Evolutionary conservation across 2,888 invertebrate genomes (phyloP).

Genomic region (Clostera curtula): DNA sequence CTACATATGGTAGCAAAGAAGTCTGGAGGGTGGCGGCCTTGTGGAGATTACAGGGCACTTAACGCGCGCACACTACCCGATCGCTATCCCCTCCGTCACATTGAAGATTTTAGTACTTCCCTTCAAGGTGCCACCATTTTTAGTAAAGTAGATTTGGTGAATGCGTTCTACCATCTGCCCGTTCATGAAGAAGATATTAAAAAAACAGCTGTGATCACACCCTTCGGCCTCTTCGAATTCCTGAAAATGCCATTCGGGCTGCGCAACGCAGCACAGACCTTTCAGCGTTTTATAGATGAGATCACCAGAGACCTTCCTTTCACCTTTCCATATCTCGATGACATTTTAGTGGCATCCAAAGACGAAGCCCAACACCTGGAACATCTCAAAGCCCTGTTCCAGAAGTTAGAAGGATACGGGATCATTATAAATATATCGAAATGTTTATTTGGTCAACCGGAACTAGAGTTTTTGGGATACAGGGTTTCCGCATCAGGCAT

Average conservation of each 20-base stretch:
- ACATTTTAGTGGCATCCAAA: slow-evolving; percentile 1
- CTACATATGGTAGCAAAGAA: no score
- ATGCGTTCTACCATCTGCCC: slow-evolving; percentile 3
- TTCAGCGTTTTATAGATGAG: slow-evolving; percentile 2
- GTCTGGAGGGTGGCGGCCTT: no score
- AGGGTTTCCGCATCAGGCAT: not conserved
- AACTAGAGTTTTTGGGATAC: slow-evolving; percentile 2
- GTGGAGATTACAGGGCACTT: no score
- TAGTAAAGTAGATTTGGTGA: slow-evolving; percentile 1
- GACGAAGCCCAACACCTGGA: not conserved
- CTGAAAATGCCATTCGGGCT: slow-evolving; percentile 1
- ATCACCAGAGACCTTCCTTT: slow-evolving; percentile 2
- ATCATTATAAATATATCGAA: slow-evolving; percentile 4
- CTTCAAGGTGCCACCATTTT: no score
- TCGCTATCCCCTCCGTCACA: no score
- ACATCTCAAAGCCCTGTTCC: slow-evolving; percentile 2
- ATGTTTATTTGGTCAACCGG: slow-evolving; percentile 2
- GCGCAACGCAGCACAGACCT: not conserved
- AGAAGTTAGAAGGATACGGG: slow-evolving; percentile 3
- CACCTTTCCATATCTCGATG: slow-evolving; percentile 3
- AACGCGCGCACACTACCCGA: no score
- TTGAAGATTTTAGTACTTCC: no score
- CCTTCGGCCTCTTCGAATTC: slow-evolving; percentile 1
- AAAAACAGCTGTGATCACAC: slow-evolving; percentile 3
- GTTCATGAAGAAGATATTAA: slow-evolving; percentile 1